Evolutionary conservation across 2,888 invertebrate genomes (phyloP).

Genomic region (Cosmopolites sordidus): DNA sequence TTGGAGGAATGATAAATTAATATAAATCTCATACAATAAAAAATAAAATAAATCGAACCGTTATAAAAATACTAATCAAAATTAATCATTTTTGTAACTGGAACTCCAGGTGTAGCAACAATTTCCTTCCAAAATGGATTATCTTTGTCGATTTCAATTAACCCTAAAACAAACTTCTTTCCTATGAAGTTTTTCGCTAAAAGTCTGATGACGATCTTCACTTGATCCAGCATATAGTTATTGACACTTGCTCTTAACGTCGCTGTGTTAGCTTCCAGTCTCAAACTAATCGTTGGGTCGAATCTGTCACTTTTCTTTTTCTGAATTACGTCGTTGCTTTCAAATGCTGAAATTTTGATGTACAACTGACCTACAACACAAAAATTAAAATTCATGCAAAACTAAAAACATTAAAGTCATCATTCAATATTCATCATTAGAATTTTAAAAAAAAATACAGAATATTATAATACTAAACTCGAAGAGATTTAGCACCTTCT

Average conservation of each 20-base stretch:
- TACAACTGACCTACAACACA: slow-evolving; percentile 61
- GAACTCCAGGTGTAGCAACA: slow-evolving; percentile 52
- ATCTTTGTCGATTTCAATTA: slow-evolving; percentile 61
- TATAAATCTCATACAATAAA: not conserved
- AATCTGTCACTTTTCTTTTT: slow-evolving; percentile 71
- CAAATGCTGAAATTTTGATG: slow-evolving; percentile 71
- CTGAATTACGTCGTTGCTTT: slow-evolving; percentile 53
- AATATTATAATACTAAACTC: no score
- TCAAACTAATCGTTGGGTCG: slow-evolving; percentile 70
- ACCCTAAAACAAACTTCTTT: slow-evolving; percentile 65
- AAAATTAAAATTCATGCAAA: no score
- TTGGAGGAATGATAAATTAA: no score
- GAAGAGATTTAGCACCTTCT: no score
- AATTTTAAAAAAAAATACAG: no score
- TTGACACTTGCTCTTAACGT: slow-evolving; percentile 60
- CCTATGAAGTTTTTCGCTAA: slow-evolving; percentile 64
- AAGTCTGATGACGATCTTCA: slow-evolving; percentile 62
- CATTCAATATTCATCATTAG: no score
- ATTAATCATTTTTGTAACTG: slow-evolving; percentile 59
- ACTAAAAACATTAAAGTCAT: no score
- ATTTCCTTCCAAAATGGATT: slow-evolving; percentile 64
- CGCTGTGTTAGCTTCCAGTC: slow-evolving; percentile 65
- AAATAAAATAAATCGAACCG: not conserved
- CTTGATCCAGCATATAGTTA: slow-evolving; percentile 59
- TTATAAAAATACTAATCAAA: no score